Conservation (phyloP, 1,140 invertebrate genomes). For the Probaryconus sp. region DNA sequence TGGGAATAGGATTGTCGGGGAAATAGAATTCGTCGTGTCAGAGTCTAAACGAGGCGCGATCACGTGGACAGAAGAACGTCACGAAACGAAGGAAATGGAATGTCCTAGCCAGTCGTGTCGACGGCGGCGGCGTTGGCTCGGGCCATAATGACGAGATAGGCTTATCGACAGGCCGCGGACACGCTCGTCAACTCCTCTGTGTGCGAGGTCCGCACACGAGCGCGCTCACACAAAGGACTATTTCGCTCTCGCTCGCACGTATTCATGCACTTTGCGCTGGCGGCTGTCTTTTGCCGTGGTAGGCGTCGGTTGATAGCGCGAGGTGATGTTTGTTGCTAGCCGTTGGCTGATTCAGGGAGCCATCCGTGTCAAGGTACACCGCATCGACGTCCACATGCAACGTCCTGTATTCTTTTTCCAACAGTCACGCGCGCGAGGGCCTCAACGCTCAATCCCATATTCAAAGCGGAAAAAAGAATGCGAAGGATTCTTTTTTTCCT, state of each 20-base stretch:
- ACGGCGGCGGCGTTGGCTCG: constrained; percentile 36
- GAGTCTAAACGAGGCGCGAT: constrained; percentile 41
- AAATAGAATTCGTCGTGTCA: constrained; percentile 55
- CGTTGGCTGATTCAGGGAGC: constrained; percentile 77
- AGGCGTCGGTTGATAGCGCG: constrained; percentile 77
- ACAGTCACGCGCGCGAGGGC: constrained; percentile 61
- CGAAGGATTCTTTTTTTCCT: too few species aligned
- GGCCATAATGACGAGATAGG: constrained; percentile 65
- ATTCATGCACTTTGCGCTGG: constrained; percentile 35
- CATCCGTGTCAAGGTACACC: constrained; percentile 79
- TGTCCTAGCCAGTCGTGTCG: constrained; percentile 67
- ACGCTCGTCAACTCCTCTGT: constrained; percentile 55
- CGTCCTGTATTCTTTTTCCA: constrained; percentile 72
- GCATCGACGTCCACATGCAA: constrained; percentile 74
- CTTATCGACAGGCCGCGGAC: constrained; percentile 68
- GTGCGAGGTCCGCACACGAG: constrained; percentile 7
- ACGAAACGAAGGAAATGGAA: constrained; percentile 71
- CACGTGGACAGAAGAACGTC: constrained; percentile 47
- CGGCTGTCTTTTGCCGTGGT: constrained; percentile 65
- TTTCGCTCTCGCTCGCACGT: constrained; percentile 13
- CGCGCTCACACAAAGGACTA: constrained; percentile 25
- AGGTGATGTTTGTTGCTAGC: constrained; percentile 74
- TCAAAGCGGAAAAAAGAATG: too few species aligned
- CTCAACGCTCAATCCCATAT: not conserved
- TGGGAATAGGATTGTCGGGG: constrained; percentile 52